phyloP scores from a whole-genome alignment of 2,113 vertebrate species.

The Scomber colias region DNA sequence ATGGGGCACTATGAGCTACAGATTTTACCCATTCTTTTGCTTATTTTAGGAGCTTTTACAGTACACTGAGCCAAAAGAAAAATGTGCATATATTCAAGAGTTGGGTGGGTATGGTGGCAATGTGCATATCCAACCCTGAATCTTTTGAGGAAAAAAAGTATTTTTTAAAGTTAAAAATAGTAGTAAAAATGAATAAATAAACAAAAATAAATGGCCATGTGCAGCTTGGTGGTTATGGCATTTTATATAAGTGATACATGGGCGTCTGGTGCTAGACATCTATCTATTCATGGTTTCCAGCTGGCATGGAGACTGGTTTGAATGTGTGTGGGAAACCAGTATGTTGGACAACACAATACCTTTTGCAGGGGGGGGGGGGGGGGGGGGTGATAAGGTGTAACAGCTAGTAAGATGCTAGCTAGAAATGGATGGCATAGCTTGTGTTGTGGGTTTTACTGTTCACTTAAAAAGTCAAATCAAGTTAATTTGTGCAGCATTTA shows the following conservation, averaged over 20 bases:
- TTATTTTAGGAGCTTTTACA: neutral
- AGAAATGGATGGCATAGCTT: too few relatives aligned
- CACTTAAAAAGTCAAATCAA: neutral
- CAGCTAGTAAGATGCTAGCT: too few relatives aligned
- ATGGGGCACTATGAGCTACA: neutral
- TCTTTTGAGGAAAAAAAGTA: neutral
- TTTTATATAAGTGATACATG: neutral
- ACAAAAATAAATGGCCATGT: neutral
- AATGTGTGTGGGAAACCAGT: neutral
- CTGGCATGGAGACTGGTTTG: slow-evolving; percentile 2
- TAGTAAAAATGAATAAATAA: too few relatives aligned
- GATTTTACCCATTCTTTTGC: neutral
- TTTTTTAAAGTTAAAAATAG: neutral
- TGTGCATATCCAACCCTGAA: slow-evolving; percentile 1
- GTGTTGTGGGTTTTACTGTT: too few relatives aligned
- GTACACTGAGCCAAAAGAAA: neutral
- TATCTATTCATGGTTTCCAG: neutral
- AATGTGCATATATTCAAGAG: slow-evolving; percentile 11
- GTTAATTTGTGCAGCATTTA: too few relatives aligned
- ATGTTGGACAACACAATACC: too few relatives aligned
- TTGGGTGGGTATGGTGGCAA: neutral
- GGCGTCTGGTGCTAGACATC: neutral
- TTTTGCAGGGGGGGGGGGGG: too few relatives aligned
- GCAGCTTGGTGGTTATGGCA: neutral
- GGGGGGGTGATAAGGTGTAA: neutral